Evolutionary conservation across 2,888 invertebrate genomes (phyloP), one percentile per base, ranked within the genome.

Genomic region (Orchesella flavescens): DNA sequence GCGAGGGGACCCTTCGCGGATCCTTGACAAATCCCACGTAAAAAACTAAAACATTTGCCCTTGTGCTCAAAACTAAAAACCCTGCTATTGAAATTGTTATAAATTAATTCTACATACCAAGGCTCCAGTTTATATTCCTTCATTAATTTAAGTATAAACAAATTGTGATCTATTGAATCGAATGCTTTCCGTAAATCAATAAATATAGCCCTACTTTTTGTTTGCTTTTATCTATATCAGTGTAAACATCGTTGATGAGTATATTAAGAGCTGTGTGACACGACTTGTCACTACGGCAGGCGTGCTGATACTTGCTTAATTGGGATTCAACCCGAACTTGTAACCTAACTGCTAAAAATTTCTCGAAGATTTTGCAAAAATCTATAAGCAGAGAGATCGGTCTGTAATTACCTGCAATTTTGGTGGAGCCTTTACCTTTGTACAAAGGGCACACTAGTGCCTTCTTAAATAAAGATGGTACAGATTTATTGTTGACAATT

Each of bases 21-120:
- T 4, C 57, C 57, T 17, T 57, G 57, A 21, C 19, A 21, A 19
- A 57, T 57, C 17, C 57, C 57, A 7, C 5, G 3, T 2, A 3
- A 12, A 15, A 49, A 49, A 12, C 2, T 3, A 49, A 7, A 49
- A 15, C n/a, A 49, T 10, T 49, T 3, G 1, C 15, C 3, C 2
- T 43, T 43, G 3, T 65, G 17, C 10, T 65, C 21, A 61, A 61
- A 15, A 15, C 10, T 65, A 43, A 43, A 65, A 2, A 65, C 43
- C n/a, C 65, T 34, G 43, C 43, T 23, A 9, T 2, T 43, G 0
- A 65, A n/a, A 43, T 65, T 65, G 19, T 13, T 17, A n/a, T 13
- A 3, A 12, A 65, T 65, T 15, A n/a, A n/a, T n/a, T 65, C 65
- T 4, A 65, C 19, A 65, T 65, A 65, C 65, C 65, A 65, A 3